Evolutionary conservation across 1,140 invertebrate species (phyloP).

Genomic region (Drosophila albomicans): DNA sequence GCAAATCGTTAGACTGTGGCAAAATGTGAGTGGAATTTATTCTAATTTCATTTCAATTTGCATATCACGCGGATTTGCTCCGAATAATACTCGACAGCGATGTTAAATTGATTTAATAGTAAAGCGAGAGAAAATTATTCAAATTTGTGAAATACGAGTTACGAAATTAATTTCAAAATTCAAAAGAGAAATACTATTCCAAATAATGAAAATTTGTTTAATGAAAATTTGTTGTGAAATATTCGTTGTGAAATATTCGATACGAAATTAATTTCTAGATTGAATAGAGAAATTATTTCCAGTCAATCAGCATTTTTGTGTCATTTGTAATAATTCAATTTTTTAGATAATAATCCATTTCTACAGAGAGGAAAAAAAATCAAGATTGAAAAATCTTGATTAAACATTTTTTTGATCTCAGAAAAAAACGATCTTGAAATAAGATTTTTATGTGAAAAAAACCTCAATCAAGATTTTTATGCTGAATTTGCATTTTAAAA

Average conservation of each 20-base stretch:
- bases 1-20: slow-evolving; percentile 17
- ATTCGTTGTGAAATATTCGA: too few relatives aligned
- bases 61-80: slow-evolving; percentile 22
- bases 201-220: too few relatives aligned
- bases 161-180: background rate
- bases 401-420: too few relatives aligned
- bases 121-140: background rate
- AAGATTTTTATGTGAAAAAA: too few relatives aligned
- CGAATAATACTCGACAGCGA: slow-evolving; percentile 2
- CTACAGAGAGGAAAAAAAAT: too few relatives aligned
- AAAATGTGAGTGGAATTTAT: slow-evolving; percentile 10
- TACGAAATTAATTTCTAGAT: background rate
- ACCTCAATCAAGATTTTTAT: too few relatives aligned
- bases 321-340: too few relatives aligned
- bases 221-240: too few relatives aligned
- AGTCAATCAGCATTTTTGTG: background rate
- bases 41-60: slow-evolving; percentile 5
- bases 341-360: too few relatives aligned
- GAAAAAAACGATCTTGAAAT: too few relatives aligned
- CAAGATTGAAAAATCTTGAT: too few relatives aligned
- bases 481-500: too few relatives aligned
- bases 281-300: background rate
- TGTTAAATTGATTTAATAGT: background rate
- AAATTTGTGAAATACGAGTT: background rate
- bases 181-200: background rate